These are phyloP conservation scores for Actenoides hombroni DNA, from an alignment of 2,113 vertebrate genomes.

Conservation along the genomic window DNA sequence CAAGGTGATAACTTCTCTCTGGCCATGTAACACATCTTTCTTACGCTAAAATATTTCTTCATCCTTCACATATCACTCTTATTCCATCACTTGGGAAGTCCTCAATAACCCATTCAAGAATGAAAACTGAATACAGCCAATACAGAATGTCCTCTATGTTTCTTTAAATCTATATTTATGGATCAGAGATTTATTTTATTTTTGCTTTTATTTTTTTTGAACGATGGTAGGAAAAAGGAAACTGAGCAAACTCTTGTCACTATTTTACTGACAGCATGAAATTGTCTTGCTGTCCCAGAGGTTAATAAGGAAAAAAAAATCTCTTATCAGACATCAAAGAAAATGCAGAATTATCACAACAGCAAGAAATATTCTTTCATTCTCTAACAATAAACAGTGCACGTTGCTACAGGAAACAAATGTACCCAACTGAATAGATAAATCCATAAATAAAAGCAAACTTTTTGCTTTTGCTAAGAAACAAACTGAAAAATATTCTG, in stretches of 20 bases:
- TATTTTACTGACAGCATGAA: conserved; percentile 28
- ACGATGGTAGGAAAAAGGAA: not conserved
- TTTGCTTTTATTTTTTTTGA: not conserved
- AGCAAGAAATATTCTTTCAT: conserved; percentile 50
- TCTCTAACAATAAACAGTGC: conserved; percentile 29
- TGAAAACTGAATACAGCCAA: conserved; percentile 26
- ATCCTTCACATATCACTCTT: conserved; percentile 6
- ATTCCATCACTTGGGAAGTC: conserved; percentile 6
- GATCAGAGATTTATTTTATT: conserved; percentile 19
- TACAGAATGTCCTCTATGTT: not conserved
- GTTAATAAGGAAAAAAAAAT: conserved; percentile 51
- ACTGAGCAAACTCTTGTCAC: not conserved
- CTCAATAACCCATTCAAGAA: conserved; percentile 21
- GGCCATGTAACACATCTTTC: conserved; percentile 23
- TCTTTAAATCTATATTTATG: conserved; percentile 30
- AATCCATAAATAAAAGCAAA: conserved; percentile 26
- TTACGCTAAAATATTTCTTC: conserved; percentile 2
- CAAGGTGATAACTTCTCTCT: not conserved
- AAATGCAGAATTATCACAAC: conserved; percentile 55
- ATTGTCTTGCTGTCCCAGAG: conserved; percentile 21
- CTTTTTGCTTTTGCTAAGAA: conserved; percentile 17
- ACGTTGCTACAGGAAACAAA: conserved; percentile 54
- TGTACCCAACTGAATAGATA: conserved; percentile 28
- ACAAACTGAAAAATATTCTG: not conserved
- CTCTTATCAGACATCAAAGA: conserved; percentile 50